These are phyloP conservation scores for Eulemur rufifrons DNA, from an alignment of 2,113 vertebrate genomes.

Conservation along the genomic window DNA sequence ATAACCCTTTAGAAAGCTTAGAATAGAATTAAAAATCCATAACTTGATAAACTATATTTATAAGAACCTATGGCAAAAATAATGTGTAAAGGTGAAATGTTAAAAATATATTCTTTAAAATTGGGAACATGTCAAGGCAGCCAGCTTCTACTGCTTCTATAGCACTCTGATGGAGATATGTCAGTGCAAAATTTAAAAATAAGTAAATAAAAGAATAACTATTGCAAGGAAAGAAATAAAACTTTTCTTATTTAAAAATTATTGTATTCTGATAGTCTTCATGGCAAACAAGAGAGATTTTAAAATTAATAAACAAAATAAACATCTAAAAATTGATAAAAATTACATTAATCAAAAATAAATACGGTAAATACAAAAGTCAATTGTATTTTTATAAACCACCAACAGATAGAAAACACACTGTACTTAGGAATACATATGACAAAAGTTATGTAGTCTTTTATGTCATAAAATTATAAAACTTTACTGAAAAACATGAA, in stretches of 20 bases:
- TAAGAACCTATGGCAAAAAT: background rate
- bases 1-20: background rate
- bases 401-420: background rate
- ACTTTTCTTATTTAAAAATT: background rate
- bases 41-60: background rate
- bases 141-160: background rate
- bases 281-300: background rate
- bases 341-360: background rate
- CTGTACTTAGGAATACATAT: background rate
- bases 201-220: background rate
- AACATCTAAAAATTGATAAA: background rate
- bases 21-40: background rate
- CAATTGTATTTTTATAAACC: background rate
- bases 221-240: background rate
- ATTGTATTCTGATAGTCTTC: background rate
- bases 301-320: slow-evolving; percentile 1
- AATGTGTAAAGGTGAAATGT: background rate
- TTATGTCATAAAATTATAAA: background rate
- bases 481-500: background rate
- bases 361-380: background rate
- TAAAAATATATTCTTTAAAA: background rate
- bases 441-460: background rate
- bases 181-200: background rate
- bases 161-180: background rate
- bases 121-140: background rate